Evolutionary conservation across 2,888 invertebrate species (phyloP).

Genomic region (Mythimna albipuncta): DNA sequence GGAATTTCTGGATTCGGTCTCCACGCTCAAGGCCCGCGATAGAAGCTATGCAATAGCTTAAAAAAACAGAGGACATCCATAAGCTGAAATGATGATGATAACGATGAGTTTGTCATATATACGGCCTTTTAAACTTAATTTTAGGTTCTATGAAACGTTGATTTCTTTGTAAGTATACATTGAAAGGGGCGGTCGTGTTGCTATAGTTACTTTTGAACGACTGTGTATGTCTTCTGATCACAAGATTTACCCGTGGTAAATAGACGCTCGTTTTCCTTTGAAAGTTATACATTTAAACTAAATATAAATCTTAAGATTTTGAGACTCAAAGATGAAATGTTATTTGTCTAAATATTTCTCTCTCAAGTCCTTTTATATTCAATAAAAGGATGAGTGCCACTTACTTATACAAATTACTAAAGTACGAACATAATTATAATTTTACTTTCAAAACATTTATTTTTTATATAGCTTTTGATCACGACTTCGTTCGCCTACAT

Average conservation of each 20-base stretch:
- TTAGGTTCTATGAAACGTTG: no score
- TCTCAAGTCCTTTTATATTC: slow-evolving; percentile 10
- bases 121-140: no score
- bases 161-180: no score
- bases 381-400: slow-evolving; percentile 7
- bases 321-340: slow-evolving; percentile 4
- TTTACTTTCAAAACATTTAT: slow-evolving; percentile 3
- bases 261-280: slow-evolving; percentile 9
- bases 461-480: no score
- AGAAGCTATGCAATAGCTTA: no score
- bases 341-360: neutral
- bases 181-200: neutral
- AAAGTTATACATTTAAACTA: neutral
- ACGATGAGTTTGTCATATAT: no score
- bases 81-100: no score
- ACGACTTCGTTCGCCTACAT: no score
- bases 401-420: slow-evolving; percentile 29
- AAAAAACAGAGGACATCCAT: no score
- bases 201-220: neutral
- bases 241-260: neutral
- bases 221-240: neutral
- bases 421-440: neutral
- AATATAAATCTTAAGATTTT: slow-evolving; percentile 22
- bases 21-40: no score
- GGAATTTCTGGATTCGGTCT: no score